Base-by-base conservation (phyloP, 2,797 vertebrate species). In the Onychomys torridus region DNA sequence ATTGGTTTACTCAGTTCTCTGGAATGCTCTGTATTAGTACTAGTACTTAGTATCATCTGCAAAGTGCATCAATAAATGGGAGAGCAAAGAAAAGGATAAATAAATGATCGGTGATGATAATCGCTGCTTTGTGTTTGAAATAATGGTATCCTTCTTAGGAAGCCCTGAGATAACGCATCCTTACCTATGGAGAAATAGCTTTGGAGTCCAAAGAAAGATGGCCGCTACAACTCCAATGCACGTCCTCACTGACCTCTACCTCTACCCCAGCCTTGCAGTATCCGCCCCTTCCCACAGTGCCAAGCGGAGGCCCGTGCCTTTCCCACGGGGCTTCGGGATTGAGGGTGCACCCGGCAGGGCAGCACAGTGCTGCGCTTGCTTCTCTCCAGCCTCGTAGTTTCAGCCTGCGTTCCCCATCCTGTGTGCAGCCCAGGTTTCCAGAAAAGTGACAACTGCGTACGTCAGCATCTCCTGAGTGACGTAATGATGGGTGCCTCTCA, bases 51-150 rank as follows among this genome's bases (percentile, higher is more conserved):
- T 19, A 55, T 7, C 55, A 27, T 89, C 88, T 67, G 3, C 16
- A 87, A 94, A 63, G 17, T 85, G 67, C 65, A 32, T 89, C 55
- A 90, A 0, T 89, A 85, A 93, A 69, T 71, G n/a, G 86, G 71
- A 78, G 34, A 40, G 75, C n/a, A 83, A 79, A 90, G 43, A 95
- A 81, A 83, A 90, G 43, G 94, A 81, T 84, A 73, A 63, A 49
- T 81, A 43, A 43, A 57, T 59, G 55, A 52, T 79, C 67, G 55
- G 73, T 32, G 10, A 59, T 73, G 89, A 49, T 40, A 52, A 29
- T 86, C 32, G 10, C 90, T 79, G 75, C 43, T 91, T 89, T 91
- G 65, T 82, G 21, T 76, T 96, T 94, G 55, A 96, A 92, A 82
- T 49, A 67, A 57, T 82, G 52, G 25, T 90, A 13, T 78, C 65